Evolutionary conservation across 2,888 invertebrate species (phyloP), one percentile per base, ranked within the genome.

Genomic region (Trilocha varians): DNA sequence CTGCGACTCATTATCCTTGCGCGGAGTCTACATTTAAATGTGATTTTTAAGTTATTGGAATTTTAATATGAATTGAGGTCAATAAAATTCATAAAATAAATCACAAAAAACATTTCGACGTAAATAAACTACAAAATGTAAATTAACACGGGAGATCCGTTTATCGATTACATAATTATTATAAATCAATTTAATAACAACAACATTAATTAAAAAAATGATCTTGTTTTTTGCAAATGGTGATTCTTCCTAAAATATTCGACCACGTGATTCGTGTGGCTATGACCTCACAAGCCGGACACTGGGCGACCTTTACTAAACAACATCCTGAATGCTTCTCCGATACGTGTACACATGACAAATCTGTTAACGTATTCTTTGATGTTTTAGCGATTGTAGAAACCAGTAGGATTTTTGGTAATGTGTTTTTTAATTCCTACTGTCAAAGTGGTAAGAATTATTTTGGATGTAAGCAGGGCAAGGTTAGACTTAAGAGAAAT

Each of bases 231-330:
- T 18, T 38, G 14, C 25, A 25, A 25, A n/a, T n/a, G n/a, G 8
- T 6, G 8, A 18, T 6, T 8, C 5, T 18, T 18, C 18, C 18
- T 6, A 18, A 55, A 61, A 59, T 53, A 53, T 33, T 11, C 13
- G 16, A 38, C 32, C 52, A 50, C 43, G 51, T 48, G 56, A 55
- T 53, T 41, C 50, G 49, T 58, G 59, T 54, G 50, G 45, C 43
- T 57, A 62, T 71, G 78, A 77, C 71, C 72, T 82, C 70, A 78
- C 59, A 38, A 63, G 53, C 60, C 72, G 71, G 73, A 75, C 67
- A 64, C 67, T 50, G 51, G 68, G 52, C 65, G 78, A 76, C 80
- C 78, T 82, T 76, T 74, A 55, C 43, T 43, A 50, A 38, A 48
- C 50, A 44, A 65, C 58, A 73, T 74, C 72, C 72, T 74, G 70